Evolutionary conservation across 2,113 vertebrate genomes (phyloP).

Genomic region (Melanerpes aurifrons): DNA sequence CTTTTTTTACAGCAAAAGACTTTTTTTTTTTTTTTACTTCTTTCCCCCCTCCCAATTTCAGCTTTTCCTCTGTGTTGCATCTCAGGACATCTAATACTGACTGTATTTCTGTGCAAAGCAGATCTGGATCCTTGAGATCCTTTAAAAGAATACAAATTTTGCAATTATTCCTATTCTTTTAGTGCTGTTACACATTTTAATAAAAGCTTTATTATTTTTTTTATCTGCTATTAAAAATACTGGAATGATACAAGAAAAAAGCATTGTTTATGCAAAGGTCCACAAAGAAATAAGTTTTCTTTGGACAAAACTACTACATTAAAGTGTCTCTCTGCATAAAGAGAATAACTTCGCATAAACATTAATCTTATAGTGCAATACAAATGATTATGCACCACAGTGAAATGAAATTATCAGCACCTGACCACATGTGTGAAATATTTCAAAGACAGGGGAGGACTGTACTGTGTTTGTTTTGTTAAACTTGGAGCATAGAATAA

Average conservation of each 20-base stretch:
- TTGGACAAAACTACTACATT: background rate
- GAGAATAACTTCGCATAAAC: background rate
- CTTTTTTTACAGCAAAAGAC: background rate
- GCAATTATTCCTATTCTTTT: background rate
- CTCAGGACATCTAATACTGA: background rate
- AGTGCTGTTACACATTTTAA: background rate
- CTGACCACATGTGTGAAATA: conserved; percentile 30
- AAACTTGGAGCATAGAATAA: conserved; percentile 21
- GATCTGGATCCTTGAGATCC: background rate
- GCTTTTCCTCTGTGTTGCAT: background rate
- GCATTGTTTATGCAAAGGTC: background rate
- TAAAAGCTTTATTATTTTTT: background rate
- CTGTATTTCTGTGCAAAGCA: background rate
- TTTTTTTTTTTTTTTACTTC: background rate
- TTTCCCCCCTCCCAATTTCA: background rate
- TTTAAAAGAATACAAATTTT: background rate
- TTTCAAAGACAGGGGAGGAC: background rate
- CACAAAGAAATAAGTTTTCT: background rate
- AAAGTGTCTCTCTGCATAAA: background rate
- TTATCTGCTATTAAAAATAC: background rate
- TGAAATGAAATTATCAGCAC: conserved; percentile 13
- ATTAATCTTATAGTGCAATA: background rate
- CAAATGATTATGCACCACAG: background rate
- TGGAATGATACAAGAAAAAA: background rate
- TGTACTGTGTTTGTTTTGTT: conserved; percentile 31